Evolutionary conservation across 2,113 vertebrate genomes (phyloP).

Genomic region (Passer montanus): DNA sequence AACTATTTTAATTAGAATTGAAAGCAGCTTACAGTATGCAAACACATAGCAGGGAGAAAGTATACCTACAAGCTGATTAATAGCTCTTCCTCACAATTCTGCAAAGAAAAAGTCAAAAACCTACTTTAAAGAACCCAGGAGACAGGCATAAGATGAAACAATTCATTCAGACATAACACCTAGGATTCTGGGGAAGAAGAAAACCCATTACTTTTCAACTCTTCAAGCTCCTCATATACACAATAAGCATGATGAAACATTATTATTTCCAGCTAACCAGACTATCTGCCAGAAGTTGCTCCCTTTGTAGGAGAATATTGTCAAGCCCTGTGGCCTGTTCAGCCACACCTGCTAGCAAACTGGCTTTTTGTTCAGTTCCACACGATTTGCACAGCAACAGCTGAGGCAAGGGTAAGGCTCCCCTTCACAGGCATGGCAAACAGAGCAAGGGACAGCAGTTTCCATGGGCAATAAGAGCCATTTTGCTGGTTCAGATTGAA

Average conservation of each 20-base stretch:
- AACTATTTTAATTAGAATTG: neutral
- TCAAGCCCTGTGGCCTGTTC: neutral
- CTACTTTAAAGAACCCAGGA: neutral
- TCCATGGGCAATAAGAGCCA: neutral
- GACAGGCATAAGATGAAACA: neutral
- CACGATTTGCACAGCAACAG: fast-evolving
- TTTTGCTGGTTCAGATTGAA: neutral
- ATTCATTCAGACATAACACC: neutral
- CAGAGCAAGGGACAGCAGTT: neutral
- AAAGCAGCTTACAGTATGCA: neutral
- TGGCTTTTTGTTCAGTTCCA: neutral
- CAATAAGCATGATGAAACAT: neutral
- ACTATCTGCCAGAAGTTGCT: neutral
- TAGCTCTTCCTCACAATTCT: neutral
- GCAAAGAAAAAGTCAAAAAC: neutral
- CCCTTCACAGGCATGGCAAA: fast-evolving
- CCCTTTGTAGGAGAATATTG: neutral
- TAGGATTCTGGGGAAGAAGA: fast-evolving
- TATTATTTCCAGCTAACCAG: neutral
- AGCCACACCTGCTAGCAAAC: neutral
- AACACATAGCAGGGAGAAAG: neutral
- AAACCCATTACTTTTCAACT: neutral
- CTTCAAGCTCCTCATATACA: neutral
- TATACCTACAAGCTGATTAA: neutral
- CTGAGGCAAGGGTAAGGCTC: neutral